These are phyloP conservation scores for Odocoileus virginianus DNA, from an alignment of 2,113 vertebrate genomes.

Conservation along the genomic window DNA sequence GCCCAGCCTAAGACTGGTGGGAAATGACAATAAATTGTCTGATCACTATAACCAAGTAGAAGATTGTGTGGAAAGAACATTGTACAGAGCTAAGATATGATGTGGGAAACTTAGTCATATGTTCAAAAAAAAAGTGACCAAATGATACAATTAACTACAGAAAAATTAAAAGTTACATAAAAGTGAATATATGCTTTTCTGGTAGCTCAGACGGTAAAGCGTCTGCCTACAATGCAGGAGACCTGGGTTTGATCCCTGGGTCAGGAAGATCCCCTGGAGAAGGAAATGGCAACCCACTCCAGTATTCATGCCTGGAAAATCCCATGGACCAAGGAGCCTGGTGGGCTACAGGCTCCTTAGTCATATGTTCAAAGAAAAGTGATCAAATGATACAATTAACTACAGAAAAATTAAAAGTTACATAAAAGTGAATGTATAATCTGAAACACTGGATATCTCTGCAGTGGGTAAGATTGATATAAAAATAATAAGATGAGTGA, in stretches of 20 bases:
- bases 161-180: not conserved
- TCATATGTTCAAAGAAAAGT: not conserved
- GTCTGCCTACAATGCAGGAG: too few relatives aligned
- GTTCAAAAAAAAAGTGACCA: not conserved
- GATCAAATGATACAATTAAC: not conserved
- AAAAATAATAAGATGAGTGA: not conserved
- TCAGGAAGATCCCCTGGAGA: too few relatives aligned
- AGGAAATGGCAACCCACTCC: too few relatives aligned
- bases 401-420: not conserved
- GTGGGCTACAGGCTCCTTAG: too few relatives aligned
- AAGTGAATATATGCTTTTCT: not conserved
- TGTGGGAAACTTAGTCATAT: not conserved
- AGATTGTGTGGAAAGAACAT: not conserved
- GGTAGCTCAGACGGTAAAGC: too few relatives aligned
- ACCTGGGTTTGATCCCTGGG: too few relatives aligned
- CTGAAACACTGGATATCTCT: not conserved
- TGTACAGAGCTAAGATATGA: not conserved
- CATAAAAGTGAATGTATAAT: not conserved
- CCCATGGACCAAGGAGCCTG: too few relatives aligned
- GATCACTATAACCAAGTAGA: not conserved
- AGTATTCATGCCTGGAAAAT: too few relatives aligned
- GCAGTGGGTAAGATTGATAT: not conserved
- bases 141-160: not conserved
- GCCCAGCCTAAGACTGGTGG: not conserved
- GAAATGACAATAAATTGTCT: not conserved